Evolutionary conservation across 2,797 vertebrate genomes (phyloP), one percentile per base, ranked within the genome.

Genomic region (Hydrolagus colliei): DNA sequence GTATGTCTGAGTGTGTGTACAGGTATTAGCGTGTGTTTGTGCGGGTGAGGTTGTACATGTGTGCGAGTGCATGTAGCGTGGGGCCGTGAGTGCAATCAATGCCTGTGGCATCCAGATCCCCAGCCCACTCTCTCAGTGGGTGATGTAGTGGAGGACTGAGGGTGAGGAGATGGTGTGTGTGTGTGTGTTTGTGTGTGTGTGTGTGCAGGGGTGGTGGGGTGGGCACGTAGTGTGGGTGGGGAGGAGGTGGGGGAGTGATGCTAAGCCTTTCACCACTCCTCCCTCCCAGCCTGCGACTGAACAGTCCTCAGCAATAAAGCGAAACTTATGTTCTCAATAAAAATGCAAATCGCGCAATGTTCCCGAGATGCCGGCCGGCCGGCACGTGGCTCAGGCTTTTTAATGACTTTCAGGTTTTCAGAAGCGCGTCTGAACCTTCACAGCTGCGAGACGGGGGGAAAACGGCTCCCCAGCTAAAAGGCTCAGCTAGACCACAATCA

Each of bases 271-370:
- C 6, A 6, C 41, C 41, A 3, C 41, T 6, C 41, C 41, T 52
- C 91, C 89, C 91, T 92, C 92, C 92, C 92, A 93, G 92, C 90
- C 89, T 86, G 89, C 90, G 91, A 89, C 89, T 79, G 93, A 92
- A 92, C 93, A 93, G 79, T 67, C 79, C 79, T 84, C 35, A 16
- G 94, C 94, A 88, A 90, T 89, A 94, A 94, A 93, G 92, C 91
- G 94, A 95, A 96, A 94, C 94, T 94, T 94, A 95, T 95, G 94
- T 93, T 94, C 93, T 94, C 94, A 96, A 95, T 96, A 96, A 95
- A 96, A 95, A 96, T 96, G 95, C 95, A 96, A 96, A 96, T 96
- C 91, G 89, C 85, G 89, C 90, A 88, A 27, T 88, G 85, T 93
- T 94, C 93, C 93, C 93, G 91, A 92, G 94, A 93, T 95, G 92